Conservation (phyloP, 1,140 invertebrate genomes). For the Leptinotarsa lineolata region DNA sequence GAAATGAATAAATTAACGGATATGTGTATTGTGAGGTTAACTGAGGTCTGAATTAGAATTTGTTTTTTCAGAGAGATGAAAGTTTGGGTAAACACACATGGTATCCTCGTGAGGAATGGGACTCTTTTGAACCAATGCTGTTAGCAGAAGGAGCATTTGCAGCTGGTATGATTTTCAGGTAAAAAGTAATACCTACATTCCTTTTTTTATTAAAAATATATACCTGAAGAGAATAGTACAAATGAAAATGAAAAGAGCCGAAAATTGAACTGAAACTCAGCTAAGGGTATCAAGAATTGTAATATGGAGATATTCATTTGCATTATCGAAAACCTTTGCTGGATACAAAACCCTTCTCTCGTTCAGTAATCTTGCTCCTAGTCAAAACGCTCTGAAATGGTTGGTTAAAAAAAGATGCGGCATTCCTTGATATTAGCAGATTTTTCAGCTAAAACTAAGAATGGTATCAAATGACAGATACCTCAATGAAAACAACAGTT, state of each 20-base stretch:
- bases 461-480: no score
- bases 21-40: neutral
- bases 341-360: no score
- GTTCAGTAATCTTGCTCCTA: no score
- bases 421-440: no score
- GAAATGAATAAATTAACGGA: no score
- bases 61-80: constrained; percentile 40
- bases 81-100: constrained; percentile 35
- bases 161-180: constrained; percentile 91
- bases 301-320: no score
- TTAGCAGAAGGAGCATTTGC: constrained; percentile 92
- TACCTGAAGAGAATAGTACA: neutral
- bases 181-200: neutral
- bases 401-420: no score
- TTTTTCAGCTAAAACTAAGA: no score
- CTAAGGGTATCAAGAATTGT: neutral
- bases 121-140: constrained; percentile 91
- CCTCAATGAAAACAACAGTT: no score
- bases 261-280: neutral
- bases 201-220: neutral
- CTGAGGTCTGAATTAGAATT: neutral
- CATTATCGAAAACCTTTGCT: no score
- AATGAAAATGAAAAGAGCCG: neutral
- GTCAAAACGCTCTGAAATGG: no score
- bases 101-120: constrained; percentile 76